Evolutionary conservation across 1,140 invertebrate genomes (phyloP), one percentile per base, ranked within the genome.

Genomic region (Drosophila kepulauana): DNA sequence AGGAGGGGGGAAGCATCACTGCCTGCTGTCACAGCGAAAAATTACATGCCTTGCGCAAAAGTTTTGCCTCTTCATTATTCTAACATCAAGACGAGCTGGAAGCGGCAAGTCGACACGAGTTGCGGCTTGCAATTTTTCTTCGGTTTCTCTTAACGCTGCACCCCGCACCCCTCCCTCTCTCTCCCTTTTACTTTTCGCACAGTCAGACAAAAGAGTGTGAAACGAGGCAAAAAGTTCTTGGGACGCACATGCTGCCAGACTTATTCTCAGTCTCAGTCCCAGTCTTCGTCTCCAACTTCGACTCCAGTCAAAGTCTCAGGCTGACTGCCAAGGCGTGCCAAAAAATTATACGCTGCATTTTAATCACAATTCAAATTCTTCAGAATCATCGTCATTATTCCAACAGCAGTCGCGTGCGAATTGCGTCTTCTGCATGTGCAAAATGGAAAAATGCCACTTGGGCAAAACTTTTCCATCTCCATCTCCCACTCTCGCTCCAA

Each of bases 301-400:
- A 38, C 35, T 38, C 41, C n/a, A 43, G 41, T 43, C 41, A 13
- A 41, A 10, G 48, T 15, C 67, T 62, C 66, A 52, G 72, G 52
- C 61, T 45, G 68, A 15, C 63, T 43, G 56, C 57, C 69, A 61
- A 63, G 62, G 56, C 64, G 64, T 62, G 41, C 51, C 75, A 58
- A 85, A 61, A 81, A 91, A 91, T 88, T 91, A 84, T 91, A 84
- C 81, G 81, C 88, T 91, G 88, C 78, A 91, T 91, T 91, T 91
- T 91, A 91, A 91, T 91, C 88, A 91, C 88, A 91, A 91, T 91
- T 91, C 87, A 91, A 91, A 91, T 91, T 91, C 82, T 91, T 84
- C 87, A 71, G 80, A 87, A 75, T 84, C 87, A 79, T 87, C 87
- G 78, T 87, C 82, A 75, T 91, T 91, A 91, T 87, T 91, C 80